phyloP scores from a whole-genome alignment of 2,888 invertebrate species.

The Meteorus cinctellus region DNA sequence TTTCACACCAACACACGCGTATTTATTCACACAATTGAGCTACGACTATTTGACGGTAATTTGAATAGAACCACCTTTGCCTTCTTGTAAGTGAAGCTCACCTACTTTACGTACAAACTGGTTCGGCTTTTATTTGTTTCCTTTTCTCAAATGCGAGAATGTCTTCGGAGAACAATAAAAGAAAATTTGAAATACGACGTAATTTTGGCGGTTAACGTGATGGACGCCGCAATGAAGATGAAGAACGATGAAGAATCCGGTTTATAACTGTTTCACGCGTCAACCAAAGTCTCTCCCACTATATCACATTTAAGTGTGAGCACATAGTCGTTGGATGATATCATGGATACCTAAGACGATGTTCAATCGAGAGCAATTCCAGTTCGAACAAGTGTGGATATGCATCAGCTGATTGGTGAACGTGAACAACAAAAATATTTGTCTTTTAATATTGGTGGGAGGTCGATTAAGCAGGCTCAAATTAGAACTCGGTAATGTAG shows the following conservation, averaged over 20 bases:
- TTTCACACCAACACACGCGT: background rate
- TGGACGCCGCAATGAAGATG: background rate
- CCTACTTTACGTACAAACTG: background rate
- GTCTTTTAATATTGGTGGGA: background rate
- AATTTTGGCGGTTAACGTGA: background rate
- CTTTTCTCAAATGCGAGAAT: background rate
- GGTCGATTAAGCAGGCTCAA: conserved; percentile 9
- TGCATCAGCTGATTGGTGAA: conserved; percentile 33
- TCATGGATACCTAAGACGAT: background rate
- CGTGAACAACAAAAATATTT: background rate
- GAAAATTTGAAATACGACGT: background rate
- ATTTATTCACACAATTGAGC: conserved; percentile 9
- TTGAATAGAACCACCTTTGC: conserved; percentile 43
- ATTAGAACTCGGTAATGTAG: background rate
- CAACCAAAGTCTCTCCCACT: background rate
- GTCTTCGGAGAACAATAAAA: no score
- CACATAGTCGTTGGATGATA: background rate
- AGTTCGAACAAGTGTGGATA: conserved; percentile 6
- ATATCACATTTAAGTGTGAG: background rate
- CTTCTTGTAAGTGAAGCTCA: conserved; percentile 15
- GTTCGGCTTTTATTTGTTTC: background rate
- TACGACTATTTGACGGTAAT: background rate
- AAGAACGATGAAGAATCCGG: background rate
- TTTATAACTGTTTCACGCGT: conserved; percentile 11
- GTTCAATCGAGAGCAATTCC: no score